Base-by-base conservation (phyloP, 2,888 invertebrate species). In the Euphydryas editha region DNA sequence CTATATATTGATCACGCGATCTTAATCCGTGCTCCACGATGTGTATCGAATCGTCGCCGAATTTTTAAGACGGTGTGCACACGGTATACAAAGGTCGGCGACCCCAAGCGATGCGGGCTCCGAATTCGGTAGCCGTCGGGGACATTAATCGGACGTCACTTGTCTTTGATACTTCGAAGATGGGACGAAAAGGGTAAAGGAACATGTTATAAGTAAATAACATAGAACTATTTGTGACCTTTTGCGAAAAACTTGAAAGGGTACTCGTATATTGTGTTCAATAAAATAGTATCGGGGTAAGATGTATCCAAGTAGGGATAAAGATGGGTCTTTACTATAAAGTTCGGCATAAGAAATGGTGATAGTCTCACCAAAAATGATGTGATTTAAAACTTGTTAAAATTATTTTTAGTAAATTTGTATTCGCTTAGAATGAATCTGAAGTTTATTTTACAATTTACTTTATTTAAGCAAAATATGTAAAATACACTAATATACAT, bases 141-240 rank as follows among this genome's bases (percentile, higher is more conserved):
- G 86, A 86, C 87, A 87, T 87, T 88, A 88, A 88, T 90, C 87
- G 86, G 82, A 82, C 81, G 84, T 80, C 80, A 75, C 77, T 76
- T 79, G 77, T 77, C 79, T 81, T 79, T 76, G 76, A 77, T 75
- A 72, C 76, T 77, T 71, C 72, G 69, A 76, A 75, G 76, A 75
- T 68, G 73, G 76, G 76, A 77, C 69, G 69, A 56, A 69, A 71
- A 72, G 72, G 72, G 71, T 72, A 64, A 61, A 64, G 65, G 61
- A 59, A 56, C 59, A 58, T 15, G 59, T 65, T 37, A 68, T 59
- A 65, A 30, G 67, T 70, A 68, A 68, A 67, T 63, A 63, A 62
- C 69, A 68, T 62, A n/a, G 62, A 58, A 57, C 46, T 49, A 62
- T 42, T 57, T 42, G 54, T 47, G 44, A 62, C 62, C 57, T 57